phyloP scores from a whole-genome alignment of 2,113 vertebrate genomes.

The Geococcyx californianus region DNA sequence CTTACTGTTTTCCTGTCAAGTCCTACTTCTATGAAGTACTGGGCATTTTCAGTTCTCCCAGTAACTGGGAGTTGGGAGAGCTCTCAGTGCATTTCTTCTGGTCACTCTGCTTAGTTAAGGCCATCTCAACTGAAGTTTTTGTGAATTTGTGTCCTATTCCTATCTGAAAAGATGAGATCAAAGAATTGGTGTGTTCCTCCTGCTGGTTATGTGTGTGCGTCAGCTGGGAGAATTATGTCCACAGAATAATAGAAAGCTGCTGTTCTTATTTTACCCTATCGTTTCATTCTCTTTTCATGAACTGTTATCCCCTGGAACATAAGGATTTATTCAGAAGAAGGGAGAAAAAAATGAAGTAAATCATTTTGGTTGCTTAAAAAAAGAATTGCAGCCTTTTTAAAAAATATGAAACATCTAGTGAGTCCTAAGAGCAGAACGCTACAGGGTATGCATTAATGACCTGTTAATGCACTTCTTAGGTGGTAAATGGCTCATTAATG shows the following conservation, averaged over 20 bases:
- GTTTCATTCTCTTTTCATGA: background rate
- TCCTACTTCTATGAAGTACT: background rate
- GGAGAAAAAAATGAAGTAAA: background rate
- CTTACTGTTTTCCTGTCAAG: background rate
- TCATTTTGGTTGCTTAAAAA: background rate
- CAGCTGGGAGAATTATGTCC: background rate
- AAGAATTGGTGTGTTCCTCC: background rate
- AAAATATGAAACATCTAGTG: background rate
- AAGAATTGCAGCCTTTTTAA: background rate
- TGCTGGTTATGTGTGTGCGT: background rate
- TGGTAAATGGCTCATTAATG: constrained; percentile 52
- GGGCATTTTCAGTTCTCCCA: background rate
- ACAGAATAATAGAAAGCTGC: background rate
- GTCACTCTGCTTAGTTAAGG: background rate
- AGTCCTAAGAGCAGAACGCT: background rate
- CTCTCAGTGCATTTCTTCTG: background rate
- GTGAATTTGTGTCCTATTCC: background rate
- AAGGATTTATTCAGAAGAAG: background rate
- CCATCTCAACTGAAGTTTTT: background rate
- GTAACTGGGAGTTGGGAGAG: background rate
- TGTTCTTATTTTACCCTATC: background rate
- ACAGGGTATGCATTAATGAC: constrained; percentile 27
- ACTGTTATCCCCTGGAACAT: background rate
- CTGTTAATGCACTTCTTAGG: constrained; percentile 37
- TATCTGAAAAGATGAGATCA: background rate